phyloP scores from a whole-genome alignment of 2,797 vertebrate genomes.

The Picus viridis region DNA sequence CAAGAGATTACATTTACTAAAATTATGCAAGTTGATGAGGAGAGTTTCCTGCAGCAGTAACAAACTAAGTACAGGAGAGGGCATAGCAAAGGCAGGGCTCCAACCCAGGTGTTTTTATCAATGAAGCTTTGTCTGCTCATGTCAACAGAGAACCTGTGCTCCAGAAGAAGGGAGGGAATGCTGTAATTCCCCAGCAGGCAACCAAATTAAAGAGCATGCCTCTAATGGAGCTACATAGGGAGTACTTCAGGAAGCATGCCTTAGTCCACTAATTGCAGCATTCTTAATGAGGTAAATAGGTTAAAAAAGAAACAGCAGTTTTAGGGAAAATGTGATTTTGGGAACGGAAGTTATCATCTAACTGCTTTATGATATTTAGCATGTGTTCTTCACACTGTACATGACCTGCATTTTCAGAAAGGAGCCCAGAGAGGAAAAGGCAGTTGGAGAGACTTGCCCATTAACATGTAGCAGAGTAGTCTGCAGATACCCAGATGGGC shows the following conservation, averaged over 20 bases:
- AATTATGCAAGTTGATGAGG: background rate
- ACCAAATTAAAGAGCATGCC: background rate
- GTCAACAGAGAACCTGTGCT: background rate
- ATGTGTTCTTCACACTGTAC: background rate
- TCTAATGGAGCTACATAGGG: slow-evolving; percentile 17
- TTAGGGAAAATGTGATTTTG: background rate
- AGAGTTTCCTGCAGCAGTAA: background rate
- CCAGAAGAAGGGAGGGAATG: background rate
- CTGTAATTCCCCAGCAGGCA: background rate
- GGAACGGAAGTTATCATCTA: background rate
- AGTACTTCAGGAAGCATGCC: background rate
- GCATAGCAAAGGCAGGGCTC: background rate
- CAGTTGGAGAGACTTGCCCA: background rate
- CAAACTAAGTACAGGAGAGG: background rate
- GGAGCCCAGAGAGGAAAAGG: background rate
- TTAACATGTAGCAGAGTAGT: background rate
- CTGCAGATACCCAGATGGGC: background rate
- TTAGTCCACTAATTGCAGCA: background rate
- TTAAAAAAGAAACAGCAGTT: slow-evolving; percentile 15
- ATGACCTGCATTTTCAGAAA: slow-evolving; percentile 24
- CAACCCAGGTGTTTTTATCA: background rate
- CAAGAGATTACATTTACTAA: background rate
- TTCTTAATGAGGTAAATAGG: slow-evolving; percentile 30
- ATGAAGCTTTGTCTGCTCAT: background rate
- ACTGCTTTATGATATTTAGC: slow-evolving; percentile 14